A percentile compares a stretch with the other conserved stretches of the same genome.
Evolutionary conservation across 1,140 invertebrate species (phyloP).

Genomic region (Aphis craccivora): DNA sequence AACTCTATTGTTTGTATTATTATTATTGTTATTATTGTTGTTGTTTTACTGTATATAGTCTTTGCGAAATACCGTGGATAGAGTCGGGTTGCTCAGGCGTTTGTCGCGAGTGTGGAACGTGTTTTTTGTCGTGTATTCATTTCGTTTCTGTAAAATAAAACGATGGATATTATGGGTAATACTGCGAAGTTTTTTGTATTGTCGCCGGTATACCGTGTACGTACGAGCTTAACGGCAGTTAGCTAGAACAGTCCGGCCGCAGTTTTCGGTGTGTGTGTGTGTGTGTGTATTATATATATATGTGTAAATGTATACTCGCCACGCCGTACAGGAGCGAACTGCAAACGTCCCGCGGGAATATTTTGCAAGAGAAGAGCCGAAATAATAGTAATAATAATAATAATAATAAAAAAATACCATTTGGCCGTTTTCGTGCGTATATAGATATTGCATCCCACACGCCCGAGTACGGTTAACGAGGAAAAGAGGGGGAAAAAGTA

Average conservation of each 20-base stretch:
- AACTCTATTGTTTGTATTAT: not conserved
- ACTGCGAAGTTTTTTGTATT: not conserved
- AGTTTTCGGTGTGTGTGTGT: not conserved
- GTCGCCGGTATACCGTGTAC: not conserved
- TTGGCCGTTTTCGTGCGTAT: not conserved
- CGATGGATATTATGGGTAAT: not conserved
- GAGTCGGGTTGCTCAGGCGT: not conserved
- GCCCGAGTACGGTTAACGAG: not conserved
- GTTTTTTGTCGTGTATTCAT: not conserved
- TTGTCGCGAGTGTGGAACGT: not conserved
- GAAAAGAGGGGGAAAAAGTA: not conserved
- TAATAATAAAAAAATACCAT: not conserved
- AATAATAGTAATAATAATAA: not conserved
- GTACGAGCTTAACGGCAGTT: slow-evolving; percentile 18
- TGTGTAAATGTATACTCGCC: not conserved
- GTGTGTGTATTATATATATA: not conserved
- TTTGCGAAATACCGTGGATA: too few relatives aligned
- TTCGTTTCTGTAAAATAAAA: not conserved
- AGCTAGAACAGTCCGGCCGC: not conserved
- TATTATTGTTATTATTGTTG: not conserved
- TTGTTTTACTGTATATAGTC: not conserved
- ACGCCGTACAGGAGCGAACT: not conserved
- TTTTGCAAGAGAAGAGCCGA: not conserved
- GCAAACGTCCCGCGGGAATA: slow-evolving; percentile 44
- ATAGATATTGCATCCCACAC: not conserved